These are phyloP conservation scores for Dicroscelio sp. DNA, from an alignment of 2,888 invertebrate species.

Conservation along the genomic window DNA sequence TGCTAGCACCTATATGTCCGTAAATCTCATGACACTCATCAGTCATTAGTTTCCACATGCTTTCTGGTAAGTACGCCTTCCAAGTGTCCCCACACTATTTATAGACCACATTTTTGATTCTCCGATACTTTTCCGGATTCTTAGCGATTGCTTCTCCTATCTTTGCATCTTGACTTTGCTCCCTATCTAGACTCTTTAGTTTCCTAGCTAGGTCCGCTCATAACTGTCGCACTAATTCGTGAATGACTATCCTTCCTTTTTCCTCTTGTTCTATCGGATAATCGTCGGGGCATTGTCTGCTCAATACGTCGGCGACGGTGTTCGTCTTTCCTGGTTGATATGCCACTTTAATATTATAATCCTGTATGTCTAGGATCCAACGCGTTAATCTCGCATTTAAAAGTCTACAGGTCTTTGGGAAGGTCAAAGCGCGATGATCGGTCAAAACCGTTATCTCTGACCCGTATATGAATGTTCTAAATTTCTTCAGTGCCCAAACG, in stretches of 20 bases:
- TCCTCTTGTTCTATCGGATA: background rate
- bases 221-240: background rate
- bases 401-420: too few relatives aligned
- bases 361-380: background rate
- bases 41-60: too few relatives aligned
- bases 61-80: background rate
- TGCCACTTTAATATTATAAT: background rate
- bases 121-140: background rate
- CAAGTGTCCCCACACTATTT: background rate
- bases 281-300: background rate
- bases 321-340: background rate
- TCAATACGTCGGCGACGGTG: background rate
- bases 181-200: background rate
- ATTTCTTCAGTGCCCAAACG: conserved; percentile 57
- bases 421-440: too few relatives aligned
- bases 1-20: conserved; percentile 53
- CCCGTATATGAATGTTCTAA: conserved; percentile 65
- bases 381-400: too few relatives aligned
- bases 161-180: background rate
- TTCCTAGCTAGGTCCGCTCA: background rate
- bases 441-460: conserved; percentile 66
- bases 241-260: background rate
- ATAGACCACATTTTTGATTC: background rate
- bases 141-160: background rate
- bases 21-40: conserved; percentile 15